Percentiles rank a stretch among this genome's conserved stretches.
Conservation (phyloP, 2,888 invertebrate genomes). For the Caradrina clavipalpis region DNA sequence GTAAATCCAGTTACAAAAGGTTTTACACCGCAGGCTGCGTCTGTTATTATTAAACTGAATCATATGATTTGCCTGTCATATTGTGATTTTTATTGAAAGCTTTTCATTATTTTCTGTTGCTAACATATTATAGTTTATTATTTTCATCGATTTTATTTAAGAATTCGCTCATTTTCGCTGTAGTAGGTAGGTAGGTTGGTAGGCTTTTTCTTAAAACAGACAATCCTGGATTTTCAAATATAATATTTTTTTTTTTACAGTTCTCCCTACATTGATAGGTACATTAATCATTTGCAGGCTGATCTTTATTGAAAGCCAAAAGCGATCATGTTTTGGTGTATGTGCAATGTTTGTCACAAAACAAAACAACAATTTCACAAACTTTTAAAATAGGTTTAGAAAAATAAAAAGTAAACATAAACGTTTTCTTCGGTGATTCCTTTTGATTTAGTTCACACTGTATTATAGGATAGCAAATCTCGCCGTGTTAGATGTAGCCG, state of each 20-base stretch:
- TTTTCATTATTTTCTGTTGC: not conserved
- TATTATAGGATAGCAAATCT: constrained; percentile 17
- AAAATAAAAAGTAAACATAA: not conserved
- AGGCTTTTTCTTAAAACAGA: not conserved
- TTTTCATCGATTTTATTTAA: constrained; percentile 1
- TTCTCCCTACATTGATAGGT: not conserved
- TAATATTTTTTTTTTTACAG: not conserved
- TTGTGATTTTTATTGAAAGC: too few relatives aligned
- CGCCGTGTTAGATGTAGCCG: constrained; percentile 15
- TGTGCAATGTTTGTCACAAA: not conserved
- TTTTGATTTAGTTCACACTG: constrained; percentile 2
- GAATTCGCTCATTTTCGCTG: too few relatives aligned
- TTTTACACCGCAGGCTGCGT: not conserved
- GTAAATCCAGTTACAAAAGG: not conserved
- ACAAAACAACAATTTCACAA: not conserved
- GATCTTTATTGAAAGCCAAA: not conserved
- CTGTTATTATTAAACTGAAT: not conserved
- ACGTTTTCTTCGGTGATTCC: not conserved
- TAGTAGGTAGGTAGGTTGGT: too few relatives aligned
- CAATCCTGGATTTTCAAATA: too few relatives aligned
- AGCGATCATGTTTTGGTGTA: too few relatives aligned
- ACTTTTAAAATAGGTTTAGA: too few relatives aligned
- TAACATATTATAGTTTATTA: not conserved
- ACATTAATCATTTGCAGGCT: too few relatives aligned
- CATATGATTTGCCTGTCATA: not conserved